Conservation (phyloP, 2,113 vertebrate genomes). For the Cnemophilus loriae region DNA sequence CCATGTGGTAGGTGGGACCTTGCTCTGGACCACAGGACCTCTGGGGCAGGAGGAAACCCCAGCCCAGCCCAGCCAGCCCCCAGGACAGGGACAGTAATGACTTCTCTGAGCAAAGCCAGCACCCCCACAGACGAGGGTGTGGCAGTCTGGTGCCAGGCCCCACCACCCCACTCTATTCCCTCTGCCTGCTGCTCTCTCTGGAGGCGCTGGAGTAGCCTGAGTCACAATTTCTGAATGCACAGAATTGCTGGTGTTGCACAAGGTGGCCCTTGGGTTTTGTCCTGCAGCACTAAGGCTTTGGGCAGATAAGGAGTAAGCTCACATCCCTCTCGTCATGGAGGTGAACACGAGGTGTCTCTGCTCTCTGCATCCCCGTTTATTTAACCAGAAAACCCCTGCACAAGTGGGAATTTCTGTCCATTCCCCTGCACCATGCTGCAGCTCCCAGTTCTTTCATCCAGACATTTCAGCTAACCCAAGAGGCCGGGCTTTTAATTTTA, state of each 20-base stretch:
- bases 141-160: background rate
- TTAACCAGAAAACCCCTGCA: background rate
- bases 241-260: background rate
- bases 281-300: background rate
- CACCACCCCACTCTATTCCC: background rate
- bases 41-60: background rate
- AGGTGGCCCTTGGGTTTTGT: background rate
- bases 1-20: background rate
- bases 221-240: background rate
- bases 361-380: background rate
- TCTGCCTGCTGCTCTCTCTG: background rate
- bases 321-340: background rate
- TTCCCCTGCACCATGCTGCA: background rate
- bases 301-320: background rate
- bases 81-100: rapidly evolving
- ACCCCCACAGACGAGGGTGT: rapidly evolving
- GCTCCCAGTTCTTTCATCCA: background rate
- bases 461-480: background rate
- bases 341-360: background rate
- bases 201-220: background rate
- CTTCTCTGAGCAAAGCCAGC: background rate
- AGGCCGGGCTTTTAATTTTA: background rate
- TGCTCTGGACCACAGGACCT: background rate
- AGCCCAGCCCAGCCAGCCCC: background rate
- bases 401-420: background rate